Percentiles rank a stretch among this genome's conserved stretches.
phyloP scores from a whole-genome alignment of 2,888 invertebrate species.

The Apomyelois bistriatella region DNA sequence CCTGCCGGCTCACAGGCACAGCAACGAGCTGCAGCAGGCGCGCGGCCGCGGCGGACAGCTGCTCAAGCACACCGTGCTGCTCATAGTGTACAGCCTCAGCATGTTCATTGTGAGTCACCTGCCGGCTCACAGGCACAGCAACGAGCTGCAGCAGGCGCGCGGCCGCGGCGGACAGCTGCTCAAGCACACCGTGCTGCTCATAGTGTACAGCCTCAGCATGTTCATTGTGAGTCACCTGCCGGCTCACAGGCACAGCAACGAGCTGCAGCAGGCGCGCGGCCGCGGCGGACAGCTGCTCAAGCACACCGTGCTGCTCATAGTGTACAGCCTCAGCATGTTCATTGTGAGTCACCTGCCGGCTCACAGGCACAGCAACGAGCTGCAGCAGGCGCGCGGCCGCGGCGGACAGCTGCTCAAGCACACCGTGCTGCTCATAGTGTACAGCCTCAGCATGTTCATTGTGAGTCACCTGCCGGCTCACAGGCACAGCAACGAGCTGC shows the following conservation, averaged over 20 bases:
- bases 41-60: constrained; percentile 82
- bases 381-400: no score
- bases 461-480: background rate
- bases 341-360: background rate
- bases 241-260: constrained; percentile 44
- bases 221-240: constrained; percentile 87
- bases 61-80: constrained; percentile 88
- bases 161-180: constrained; percentile 85
- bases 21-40: constrained; percentile 49
- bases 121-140: constrained; percentile 44
- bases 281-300: constrained; percentile 84
- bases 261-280: no score
- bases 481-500: no score
- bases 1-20: constrained; percentile 42
- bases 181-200: constrained; percentile 89
- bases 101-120: constrained; percentile 93
- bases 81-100: constrained; percentile 88
- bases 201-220: constrained; percentile 90
- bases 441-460: constrained; percentile 88
- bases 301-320: constrained; percentile 90
- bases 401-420: constrained; percentile 87
- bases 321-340: constrained; percentile 90
- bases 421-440: constrained; percentile 88
- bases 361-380: no score
- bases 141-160: constrained; percentile 47